A percentile compares a stretch with the other conserved stretches of the same genome.
Conservation (phyloP, 2,113 vertebrate species). For the Paraplagusia blochii region DNA sequence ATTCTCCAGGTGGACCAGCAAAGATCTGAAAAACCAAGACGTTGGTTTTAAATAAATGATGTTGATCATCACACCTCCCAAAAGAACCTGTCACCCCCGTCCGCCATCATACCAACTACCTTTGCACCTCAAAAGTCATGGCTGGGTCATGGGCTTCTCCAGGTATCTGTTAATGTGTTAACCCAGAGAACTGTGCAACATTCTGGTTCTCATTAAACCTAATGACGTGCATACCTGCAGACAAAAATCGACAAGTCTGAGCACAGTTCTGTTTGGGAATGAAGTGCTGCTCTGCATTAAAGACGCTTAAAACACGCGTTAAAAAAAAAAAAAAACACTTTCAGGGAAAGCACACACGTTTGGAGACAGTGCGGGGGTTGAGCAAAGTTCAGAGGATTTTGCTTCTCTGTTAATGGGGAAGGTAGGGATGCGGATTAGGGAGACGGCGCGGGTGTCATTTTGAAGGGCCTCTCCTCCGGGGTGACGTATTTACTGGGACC, state of each 20-base stretch:
- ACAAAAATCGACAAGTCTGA: conserved; percentile 16
- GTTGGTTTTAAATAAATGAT: background rate
- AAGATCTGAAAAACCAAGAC: conserved; percentile 45
- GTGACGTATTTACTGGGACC: conserved; percentile 61
- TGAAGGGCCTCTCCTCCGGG: conserved; percentile 51
- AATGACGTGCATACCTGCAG: no score
- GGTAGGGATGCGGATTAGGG: conserved; percentile 24
- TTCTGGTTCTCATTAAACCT: no score
- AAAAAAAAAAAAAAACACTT: conserved; percentile 32
- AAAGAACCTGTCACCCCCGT: no score
- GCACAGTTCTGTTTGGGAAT: conserved; percentile 26
- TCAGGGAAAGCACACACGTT: conserved; percentile 46
- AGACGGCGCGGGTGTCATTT: conserved; percentile 38
- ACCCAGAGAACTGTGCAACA: no score
- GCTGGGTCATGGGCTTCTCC: no score
- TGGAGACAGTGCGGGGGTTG: conserved; percentile 54
- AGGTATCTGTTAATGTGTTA: no score
- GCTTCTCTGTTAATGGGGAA: conserved; percentile 46
- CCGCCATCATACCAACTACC: no score
- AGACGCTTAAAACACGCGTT: conserved; percentile 23
- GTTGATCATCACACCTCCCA: no score
- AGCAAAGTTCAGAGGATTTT: conserved; percentile 53
- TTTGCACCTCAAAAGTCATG: no score
- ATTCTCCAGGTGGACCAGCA: conserved; percentile 79
- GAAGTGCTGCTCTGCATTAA: conserved; percentile 37